phyloP scores from a whole-genome alignment of 2,113 vertebrate species.

The Oceanodroma tethys region DNA sequence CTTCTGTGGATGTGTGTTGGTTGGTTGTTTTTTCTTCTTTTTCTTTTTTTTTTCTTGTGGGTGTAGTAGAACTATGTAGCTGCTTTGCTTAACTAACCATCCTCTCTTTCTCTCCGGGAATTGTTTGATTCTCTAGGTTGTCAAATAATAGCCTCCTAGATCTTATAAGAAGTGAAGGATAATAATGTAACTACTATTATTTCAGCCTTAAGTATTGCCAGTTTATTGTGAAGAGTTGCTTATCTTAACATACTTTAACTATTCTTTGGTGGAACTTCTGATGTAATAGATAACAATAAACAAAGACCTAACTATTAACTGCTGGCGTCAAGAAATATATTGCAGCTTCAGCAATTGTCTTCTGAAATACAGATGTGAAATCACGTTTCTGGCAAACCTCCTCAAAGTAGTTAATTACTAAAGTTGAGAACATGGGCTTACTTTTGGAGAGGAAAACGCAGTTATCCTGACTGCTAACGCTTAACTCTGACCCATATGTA shows the following conservation, averaged over 20 bases:
- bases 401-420: background rate
- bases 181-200: background rate
- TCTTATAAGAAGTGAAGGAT: background rate
- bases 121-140: background rate
- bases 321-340: background rate
- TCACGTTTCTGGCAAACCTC: background rate
- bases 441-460: background rate
- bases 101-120: background rate
- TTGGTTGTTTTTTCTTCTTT: background rate
- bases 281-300: background rate
- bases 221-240: background rate
- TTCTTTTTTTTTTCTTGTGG: background rate
- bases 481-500: background rate
- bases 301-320: background rate
- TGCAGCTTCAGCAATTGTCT: background rate
- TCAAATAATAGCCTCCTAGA: background rate
- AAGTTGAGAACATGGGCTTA: background rate
- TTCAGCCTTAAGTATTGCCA: background rate
- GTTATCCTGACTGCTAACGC: background rate
- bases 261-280: background rate
- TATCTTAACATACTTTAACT: background rate
- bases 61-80: background rate
- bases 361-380: background rate
- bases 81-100: background rate
- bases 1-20: background rate